Evolutionary conservation across 2,113 vertebrate species (phyloP).

Genomic region (Eolophus roseicapilla): DNA sequence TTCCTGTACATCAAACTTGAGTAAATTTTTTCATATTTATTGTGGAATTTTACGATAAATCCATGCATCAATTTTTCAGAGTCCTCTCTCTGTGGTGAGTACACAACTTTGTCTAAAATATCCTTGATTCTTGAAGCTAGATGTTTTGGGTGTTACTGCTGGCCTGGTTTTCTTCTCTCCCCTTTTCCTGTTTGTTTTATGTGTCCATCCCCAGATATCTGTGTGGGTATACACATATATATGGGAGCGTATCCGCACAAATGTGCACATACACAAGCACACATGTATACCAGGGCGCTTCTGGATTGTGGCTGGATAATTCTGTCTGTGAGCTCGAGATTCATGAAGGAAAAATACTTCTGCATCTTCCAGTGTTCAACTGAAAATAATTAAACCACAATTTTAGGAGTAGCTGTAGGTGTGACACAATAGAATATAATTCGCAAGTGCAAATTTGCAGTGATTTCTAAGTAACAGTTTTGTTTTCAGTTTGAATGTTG

Average conservation of each 20-base stretch:
- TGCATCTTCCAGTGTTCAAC: not conserved
- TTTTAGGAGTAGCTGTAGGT: not conserved
- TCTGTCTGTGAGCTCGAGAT: not conserved
- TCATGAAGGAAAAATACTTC: not conserved
- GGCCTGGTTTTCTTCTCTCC: not conserved
- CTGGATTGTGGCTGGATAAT: not conserved
- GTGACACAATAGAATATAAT: not conserved
- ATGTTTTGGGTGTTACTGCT: not conserved
- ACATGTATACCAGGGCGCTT: accelerated
- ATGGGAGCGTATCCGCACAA: not conserved
- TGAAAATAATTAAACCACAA: not conserved
- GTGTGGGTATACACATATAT: accelerated
- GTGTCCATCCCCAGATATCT: not conserved
- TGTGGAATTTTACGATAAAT: not conserved
- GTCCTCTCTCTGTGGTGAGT: not conserved
- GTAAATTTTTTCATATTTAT: not conserved
- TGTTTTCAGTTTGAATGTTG: not conserved
- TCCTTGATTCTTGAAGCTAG: not conserved
- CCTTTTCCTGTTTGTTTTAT: not conserved
- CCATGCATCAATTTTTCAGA: not conserved
- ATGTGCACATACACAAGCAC: not conserved
- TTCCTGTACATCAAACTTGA: not conserved
- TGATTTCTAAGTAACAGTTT: not conserved
- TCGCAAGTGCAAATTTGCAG: not conserved
- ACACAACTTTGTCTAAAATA: not conserved